These are phyloP conservation scores for Sebastolobus altivelis DNA, from an alignment of 2,797 vertebrate species.

Conservation along the genomic window DNA sequence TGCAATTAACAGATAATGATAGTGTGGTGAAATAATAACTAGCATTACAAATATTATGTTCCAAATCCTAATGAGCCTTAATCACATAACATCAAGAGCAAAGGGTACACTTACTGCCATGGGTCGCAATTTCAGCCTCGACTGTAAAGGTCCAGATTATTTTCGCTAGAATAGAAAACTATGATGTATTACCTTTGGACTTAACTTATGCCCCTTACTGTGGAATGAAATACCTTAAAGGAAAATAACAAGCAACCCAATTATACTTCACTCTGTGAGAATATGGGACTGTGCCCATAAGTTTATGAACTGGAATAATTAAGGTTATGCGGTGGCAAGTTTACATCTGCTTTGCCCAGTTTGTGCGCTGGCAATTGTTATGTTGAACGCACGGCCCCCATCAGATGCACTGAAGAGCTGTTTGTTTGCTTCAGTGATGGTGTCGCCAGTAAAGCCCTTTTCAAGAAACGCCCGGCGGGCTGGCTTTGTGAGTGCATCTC, in stretches of 20 bases:
- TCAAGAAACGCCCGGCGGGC: no score
- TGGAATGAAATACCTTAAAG: neutral
- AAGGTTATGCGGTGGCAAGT: neutral
- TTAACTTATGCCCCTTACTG: neutral
- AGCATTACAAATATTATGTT: neutral
- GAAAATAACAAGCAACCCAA: neutral
- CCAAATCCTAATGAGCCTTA: neutral
- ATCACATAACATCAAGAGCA: no score
- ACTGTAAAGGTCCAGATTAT: neutral
- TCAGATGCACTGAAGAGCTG: no score
- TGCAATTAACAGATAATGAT: conserved; percentile 22
- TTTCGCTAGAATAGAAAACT: neutral
- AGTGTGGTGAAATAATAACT: conserved; percentile 20
- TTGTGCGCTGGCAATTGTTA: no score
- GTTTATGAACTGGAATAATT: neutral
- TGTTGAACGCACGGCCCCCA: no score
- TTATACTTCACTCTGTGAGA: neutral
- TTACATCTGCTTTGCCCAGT: neutral
- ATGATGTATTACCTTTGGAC: neutral
- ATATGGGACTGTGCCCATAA: neutral
- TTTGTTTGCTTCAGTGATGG: no score
- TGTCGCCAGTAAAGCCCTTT: no score
- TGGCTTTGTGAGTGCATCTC: no score
- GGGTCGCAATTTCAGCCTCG: neutral
- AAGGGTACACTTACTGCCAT: neutral